phyloP scores from a whole-genome alignment of 1,140 invertebrate species.

The Drosophila orosa region DNA sequence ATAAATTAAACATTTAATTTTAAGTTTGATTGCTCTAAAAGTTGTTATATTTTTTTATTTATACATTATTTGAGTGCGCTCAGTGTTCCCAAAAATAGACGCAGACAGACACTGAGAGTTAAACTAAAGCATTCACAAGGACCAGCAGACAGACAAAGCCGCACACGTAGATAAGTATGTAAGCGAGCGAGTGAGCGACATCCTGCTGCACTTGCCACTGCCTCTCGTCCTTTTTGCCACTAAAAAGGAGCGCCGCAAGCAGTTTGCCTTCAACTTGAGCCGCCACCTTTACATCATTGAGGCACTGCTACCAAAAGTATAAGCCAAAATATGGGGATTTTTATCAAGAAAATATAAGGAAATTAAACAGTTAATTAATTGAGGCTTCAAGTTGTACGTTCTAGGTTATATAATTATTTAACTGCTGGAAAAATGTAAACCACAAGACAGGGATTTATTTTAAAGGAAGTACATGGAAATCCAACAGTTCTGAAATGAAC shows the following conservation, averaged over 20 bases:
- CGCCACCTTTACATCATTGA: conserved; percentile 3
- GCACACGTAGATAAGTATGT: conserved; percentile 30
- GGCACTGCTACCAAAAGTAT: conserved; percentile 2
- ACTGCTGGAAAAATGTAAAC: too few relatives aligned
- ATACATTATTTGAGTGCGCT: not conserved
- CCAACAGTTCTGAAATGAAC: fast-evolving
- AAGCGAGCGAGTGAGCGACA: conserved; percentile 17
- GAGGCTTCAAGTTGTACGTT: too few relatives aligned
- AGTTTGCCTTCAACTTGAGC: conserved; percentile 38
- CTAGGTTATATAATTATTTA: too few relatives aligned
- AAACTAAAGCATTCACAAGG: conserved; percentile 14
- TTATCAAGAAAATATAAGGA: too few relatives aligned
- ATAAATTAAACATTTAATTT: not conserved
- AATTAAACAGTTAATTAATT: not conserved
- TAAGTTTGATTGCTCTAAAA: not conserved
- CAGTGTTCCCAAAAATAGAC: conserved; percentile 5
- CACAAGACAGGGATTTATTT: not conserved
- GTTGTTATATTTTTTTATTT: not conserved
- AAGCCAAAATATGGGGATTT: too few relatives aligned
- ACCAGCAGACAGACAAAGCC: conserved; percentile 18
- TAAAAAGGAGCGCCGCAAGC: conserved; percentile 21
- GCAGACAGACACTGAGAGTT: conserved; percentile 22
- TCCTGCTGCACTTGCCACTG: conserved; percentile 32
- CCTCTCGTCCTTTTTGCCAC: conserved; percentile 8
- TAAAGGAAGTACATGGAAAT: too few relatives aligned